phyloP scores from a whole-genome alignment of 2,888 invertebrate genomes.

The Poecilobothrus nobilitatus region DNA sequence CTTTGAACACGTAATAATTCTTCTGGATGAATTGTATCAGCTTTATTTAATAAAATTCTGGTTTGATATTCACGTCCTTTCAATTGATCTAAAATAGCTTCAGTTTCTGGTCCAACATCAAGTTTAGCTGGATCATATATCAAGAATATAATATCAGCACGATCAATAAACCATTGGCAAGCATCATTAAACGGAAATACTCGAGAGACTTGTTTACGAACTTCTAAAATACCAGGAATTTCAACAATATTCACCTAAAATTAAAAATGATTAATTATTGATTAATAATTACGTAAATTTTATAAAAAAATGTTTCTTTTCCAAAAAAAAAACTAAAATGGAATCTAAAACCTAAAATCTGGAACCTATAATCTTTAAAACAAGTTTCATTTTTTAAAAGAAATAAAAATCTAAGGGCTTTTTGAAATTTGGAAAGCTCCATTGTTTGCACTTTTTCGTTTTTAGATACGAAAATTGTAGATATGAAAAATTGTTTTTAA shows the following conservation, averaged over 20 bases:
- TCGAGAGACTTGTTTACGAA: conserved; percentile 83
- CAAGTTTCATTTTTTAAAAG: no score
- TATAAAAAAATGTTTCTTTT: conserved; percentile 12
- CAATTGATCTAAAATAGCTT: conserved; percentile 87
- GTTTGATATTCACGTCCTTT: conserved; percentile 91
- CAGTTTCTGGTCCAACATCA: conserved; percentile 90
- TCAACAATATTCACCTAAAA: conserved; percentile 85
- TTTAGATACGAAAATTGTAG: no score
- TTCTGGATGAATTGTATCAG: conserved; percentile 84
- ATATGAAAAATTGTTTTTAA: no score
- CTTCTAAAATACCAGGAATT: conserved; percentile 91
- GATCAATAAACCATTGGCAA: conserved; percentile 94
- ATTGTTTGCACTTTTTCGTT: no score
- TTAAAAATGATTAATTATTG: background rate
- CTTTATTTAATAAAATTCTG: conserved; percentile 88
- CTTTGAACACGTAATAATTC: conserved; percentile 90
- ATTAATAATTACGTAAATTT: background rate
- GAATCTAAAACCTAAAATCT: background rate
- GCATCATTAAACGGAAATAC: conserved; percentile 93
- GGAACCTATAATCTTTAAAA: no score
- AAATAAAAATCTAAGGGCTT: no score
- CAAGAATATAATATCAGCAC: conserved; percentile 90
- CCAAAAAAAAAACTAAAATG: background rate
- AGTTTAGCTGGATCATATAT: conserved; percentile 93
- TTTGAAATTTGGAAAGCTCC: no score